Evolutionary conservation across 2,113 vertebrate species (phyloP).

Genomic region (rat (Rattus norvegicus)): GRCr8 NC_086036.1:65201001-65201500

Average conservation of each 20-base stretch:
- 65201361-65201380: neutral
- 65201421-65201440: neutral
- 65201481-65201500: neutral
- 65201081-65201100: neutral
- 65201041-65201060: neutral
- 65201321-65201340: neutral
- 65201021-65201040: neutral
- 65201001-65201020: neutral
- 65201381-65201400: neutral
- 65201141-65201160: neutral
- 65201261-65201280: neutral
- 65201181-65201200: neutral
- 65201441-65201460: neutral
- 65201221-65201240: neutral
- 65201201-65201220: neutral
- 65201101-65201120: neutral
- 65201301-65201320: neutral
- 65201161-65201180: neutral
- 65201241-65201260: neutral
- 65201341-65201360: neutral
- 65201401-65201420: neutral
- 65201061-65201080: neutral
- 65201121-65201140: neutral
- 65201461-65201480: neutral
- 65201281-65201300: neutral